Base-by-base conservation (phyloP, 2,888 invertebrate genomes). In the Liposcelis brunnea region DNA sequence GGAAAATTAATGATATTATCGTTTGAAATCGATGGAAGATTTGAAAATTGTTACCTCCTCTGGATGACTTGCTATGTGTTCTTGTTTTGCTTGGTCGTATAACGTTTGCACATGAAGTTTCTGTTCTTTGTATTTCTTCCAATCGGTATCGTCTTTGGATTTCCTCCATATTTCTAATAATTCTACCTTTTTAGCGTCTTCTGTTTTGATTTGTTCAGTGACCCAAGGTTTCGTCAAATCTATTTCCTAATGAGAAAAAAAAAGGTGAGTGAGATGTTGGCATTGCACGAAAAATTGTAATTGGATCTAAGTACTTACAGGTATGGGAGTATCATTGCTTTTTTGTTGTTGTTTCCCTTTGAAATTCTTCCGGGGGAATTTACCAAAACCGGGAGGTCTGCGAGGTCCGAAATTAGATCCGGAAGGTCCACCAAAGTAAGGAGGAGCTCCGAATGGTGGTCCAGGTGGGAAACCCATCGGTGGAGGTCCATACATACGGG, bases 221-320 rank as follows among this genome's bases (percentile, higher is more conserved):
- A 75, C 70, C 71, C 72, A 75, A 1, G 73, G 70, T 55, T 71
- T 72, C 21, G 65, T 65, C 43, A 74, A 46, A 47, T 56, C 55
- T 31, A 48, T 46, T 42, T 52, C 54, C 49, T 50, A 34, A 26
- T 43, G 38, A 31, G 26, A 1, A 42, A n/a, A 26, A 44, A 32
- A 18, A 4, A 26, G 42, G 1, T 26, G 18, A 31, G 31, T 10
- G n/a, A n/a, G n/a, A n/a, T n/a, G n/a, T n/a, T n/a, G n/a, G n/a
- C n/a, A n/a, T n/a, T n/a, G n/a, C n/a, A n/a, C n/a, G n/a, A n/a
- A 31, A 16, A 21, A 38, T 38, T 4, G 19, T 11, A 38, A 44
- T 18, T 15, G 16, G 2, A 14, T 16, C 8, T 8, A 43, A 14
- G 14, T 7, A 38, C 11, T 35, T 36, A 15, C 15, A 44, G 36